These are phyloP conservation scores for Oreortyx pictus DNA, from an alignment of 2,797 vertebrate genomes.

Conservation along the genomic window DNA sequence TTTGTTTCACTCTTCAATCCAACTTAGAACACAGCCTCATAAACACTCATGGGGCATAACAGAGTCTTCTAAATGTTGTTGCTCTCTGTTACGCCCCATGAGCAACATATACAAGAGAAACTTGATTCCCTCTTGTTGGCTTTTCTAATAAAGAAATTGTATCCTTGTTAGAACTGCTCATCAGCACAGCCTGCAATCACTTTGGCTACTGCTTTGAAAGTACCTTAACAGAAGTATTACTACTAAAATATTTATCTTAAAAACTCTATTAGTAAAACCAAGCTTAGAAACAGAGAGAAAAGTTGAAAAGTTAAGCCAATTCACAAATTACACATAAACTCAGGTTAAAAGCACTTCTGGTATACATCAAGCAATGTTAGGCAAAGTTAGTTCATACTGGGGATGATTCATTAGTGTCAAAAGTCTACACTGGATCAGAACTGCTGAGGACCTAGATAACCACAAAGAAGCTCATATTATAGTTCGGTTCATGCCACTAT, in stretches of 20 bases:
- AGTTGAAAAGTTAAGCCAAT: not conserved
- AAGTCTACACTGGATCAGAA: not conserved
- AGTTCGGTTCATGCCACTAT: not conserved
- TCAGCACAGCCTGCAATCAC: not conserved
- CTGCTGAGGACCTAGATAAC: not conserved
- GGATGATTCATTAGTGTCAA: not conserved
- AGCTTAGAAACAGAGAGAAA: not conserved
- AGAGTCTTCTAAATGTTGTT: not conserved
- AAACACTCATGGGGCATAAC: fast-evolving
- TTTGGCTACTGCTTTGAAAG: not conserved
- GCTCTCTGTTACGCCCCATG: no score
- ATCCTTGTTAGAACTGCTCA: not conserved
- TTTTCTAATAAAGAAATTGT: not conserved
- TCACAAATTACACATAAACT: not conserved
- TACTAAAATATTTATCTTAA: not conserved
- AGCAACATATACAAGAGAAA: not conserved
- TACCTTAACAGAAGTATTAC: not conserved
- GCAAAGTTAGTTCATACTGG: not conserved
- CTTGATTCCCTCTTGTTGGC: not conserved
- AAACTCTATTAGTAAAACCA: not conserved
- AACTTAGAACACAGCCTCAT: not conserved
- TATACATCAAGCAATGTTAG: not conserved
- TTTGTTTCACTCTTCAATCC: not conserved
- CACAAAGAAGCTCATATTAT: not conserved
- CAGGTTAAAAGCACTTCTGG: not conserved